Conservation (phyloP, 2,797 vertebrate genomes). For the Scolopax rusticola region DNA sequence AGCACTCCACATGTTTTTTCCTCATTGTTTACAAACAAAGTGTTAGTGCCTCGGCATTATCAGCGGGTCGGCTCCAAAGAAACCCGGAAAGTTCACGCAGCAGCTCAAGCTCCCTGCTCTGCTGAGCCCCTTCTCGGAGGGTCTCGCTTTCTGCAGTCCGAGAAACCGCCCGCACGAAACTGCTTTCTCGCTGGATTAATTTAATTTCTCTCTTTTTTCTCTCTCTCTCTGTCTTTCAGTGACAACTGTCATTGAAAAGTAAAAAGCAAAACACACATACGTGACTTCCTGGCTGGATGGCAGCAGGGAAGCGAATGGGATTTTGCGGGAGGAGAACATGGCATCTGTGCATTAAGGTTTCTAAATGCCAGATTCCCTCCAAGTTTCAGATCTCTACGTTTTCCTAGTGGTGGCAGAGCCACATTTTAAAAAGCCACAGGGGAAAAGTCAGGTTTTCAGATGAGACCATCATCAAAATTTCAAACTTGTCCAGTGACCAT, state of each 20-base stretch:
- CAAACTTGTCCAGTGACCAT: background rate
- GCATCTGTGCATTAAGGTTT: background rate
- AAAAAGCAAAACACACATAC: background rate
- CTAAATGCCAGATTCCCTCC: background rate
- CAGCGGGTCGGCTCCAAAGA: background rate
- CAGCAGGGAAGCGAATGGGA: background rate
- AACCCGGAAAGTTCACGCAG: background rate
- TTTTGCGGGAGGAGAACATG: constrained; percentile 2
- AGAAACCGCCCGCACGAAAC: background rate
- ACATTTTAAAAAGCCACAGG: background rate
- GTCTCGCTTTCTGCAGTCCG: background rate
- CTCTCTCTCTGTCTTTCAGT: background rate
- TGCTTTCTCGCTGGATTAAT: background rate
- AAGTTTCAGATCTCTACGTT: background rate
- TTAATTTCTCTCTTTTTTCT: background rate
- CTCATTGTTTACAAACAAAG: constrained; percentile 40
- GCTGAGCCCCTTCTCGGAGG: background rate
- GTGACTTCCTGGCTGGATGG: background rate
- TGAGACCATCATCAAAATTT: background rate
- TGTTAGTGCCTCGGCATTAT: background rate
- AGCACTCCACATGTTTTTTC: background rate
- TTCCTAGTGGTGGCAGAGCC: background rate
- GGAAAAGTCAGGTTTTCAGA: background rate
- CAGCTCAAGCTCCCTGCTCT: background rate
- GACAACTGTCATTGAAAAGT: background rate